Percentiles rank a stretch among this genome's conserved stretches.
phyloP scores from a whole-genome alignment of 2,113 vertebrate genomes.

The Xerus inauris region DNA sequence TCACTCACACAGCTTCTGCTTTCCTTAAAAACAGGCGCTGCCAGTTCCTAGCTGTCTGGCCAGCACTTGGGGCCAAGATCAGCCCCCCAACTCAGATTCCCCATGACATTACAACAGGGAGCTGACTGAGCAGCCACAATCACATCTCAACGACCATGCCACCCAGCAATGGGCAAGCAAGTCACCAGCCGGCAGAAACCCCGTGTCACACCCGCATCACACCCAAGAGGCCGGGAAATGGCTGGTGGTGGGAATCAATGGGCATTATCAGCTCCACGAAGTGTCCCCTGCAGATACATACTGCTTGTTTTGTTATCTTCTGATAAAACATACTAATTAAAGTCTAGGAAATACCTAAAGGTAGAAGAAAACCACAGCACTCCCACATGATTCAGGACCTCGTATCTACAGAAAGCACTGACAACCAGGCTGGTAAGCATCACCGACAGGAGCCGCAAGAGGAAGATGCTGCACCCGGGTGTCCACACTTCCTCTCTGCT shows the following conservation, averaged over 20 bases:
- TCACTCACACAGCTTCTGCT: neutral
- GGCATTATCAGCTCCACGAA: neutral
- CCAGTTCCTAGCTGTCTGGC: fast-evolving
- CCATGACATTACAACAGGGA: neutral
- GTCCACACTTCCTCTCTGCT: neutral
- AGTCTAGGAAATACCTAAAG: neutral
- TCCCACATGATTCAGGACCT: neutral
- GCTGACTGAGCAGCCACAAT: neutral
- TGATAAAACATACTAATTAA: neutral
- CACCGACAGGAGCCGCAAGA: fast-evolving
- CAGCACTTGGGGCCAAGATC: fast-evolving
- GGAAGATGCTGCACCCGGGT: fast-evolving
- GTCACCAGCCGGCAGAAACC: neutral
- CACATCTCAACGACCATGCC: neutral
- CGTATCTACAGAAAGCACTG: neutral
- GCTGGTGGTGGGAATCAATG: fast-evolving
- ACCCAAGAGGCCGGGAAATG: fast-evolving
- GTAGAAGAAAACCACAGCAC: neutral
- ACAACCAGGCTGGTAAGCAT: fast-evolving
- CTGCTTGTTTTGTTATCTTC: neutral
- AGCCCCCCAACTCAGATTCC: neutral
- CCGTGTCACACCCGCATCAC: fast-evolving
- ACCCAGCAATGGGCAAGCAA: fast-evolving
- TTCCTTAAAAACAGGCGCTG: fast-evolving
- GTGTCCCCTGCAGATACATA: neutral